Base-by-base conservation (phyloP, 1,140 invertebrate species). In the Oncopeltus fasciatus region DNA sequence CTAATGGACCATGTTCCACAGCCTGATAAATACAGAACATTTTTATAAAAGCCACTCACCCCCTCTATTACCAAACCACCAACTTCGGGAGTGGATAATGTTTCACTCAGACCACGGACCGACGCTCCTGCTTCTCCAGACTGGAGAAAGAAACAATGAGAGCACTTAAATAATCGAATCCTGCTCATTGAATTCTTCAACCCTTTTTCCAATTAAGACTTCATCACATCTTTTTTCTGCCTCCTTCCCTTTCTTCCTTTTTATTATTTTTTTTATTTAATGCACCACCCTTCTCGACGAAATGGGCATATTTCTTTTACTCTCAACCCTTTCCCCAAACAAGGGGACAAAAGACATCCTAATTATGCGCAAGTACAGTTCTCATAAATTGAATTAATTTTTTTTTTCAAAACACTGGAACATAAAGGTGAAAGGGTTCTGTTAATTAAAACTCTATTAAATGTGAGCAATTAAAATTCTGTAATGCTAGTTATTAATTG, bases 321-420 rank as follows among this genome's bases (percentile, higher is more conserved):
- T 49, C 47, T 58, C 57, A 33, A 58, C 57, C 57, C 57, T 58
- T 58, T 58, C 57, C 18, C 57, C 57, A 20, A 38, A 21, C 57
- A 38, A 58, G 57, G 33, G 33, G 57, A 58, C 57, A 58, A 58
- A 57, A 58, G 57, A 58, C 57, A 33, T 29, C 33, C 29, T 58
- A 58, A 58, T 58, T 58, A 58, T 33, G 57, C 57, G 29, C 57
- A 58, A 58, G 29, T 38, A 33, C 29, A 58, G 57, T 58, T 58
- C 57, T 58, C 57, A 58, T 58, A 58, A 58, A 58, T 58, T 29
- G 33, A 58, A 38, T 58, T 58, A 38, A 26, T 33, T 58, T 33
- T 33, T 27, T 58, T 58, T 58, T 38, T 58, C 27, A 38, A 58
- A 58, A 49, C 3, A n/a, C n/a, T 20, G 16, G 47, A 49, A 58